Base-by-base conservation (phyloP, 2,113 vertebrate species). In the Ceyx cyanopectus region DNA sequence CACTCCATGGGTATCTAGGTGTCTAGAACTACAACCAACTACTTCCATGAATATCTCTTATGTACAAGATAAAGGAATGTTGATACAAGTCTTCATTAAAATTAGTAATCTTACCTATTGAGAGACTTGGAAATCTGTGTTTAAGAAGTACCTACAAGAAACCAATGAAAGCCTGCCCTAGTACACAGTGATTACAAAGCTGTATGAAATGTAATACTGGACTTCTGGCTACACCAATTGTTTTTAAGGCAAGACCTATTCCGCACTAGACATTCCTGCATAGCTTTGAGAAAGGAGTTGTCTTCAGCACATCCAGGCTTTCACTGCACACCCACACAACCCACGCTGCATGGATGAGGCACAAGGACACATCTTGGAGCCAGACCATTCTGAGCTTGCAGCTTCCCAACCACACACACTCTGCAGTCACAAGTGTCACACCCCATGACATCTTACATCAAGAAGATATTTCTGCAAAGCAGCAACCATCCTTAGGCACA, bases 381-480 rank as follows among this genome's bases (percentile, higher is more conserved):
- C 41, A 15, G 22, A 20, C 37, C 34, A 2, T 5, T 17, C 3
- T 0, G 1, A 19, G 22, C 62, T 12, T 8, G 4, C 9, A 6
- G 10, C 45, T 10, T 29, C 43, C 29, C 18, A 22, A 43, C 6
- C 15, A 51, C 63, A 13, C 14, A 9, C 20, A 4, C 5, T 3
- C 16, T 24, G 9, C 20, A 61, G 27, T 9, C 23, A 6, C 1
- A 1, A 20, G 7, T 3, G 1, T 21, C 48, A 6, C 26, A 41
- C 14, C 5, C 3, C 5, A 6, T n/a, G 5, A n/a, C 16, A 4
- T 10, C 27, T 17, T 1, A 21, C 34, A 68, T 41, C 81, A 67
- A 32, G 13, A 12, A n/a, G 17, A 12, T 21, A 12, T 6, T 48
- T 30, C 57, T 61, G 45, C 40, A 43, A 26, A 37, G 46, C 45